phyloP scores from a whole-genome alignment of 2,888 invertebrate species.

The Amiota mariae region DNA sequence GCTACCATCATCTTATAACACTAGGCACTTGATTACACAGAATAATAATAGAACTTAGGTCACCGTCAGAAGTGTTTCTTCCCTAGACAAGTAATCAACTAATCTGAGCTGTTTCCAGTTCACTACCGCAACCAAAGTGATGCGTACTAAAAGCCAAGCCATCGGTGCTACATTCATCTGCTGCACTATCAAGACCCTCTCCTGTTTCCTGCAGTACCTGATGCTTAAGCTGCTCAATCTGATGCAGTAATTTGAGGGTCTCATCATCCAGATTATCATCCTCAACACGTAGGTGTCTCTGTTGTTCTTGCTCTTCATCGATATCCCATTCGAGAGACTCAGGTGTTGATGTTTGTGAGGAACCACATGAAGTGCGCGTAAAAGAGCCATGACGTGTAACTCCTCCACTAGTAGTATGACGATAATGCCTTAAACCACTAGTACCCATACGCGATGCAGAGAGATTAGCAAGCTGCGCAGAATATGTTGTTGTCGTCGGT shows the following conservation, averaged over 20 bases:
- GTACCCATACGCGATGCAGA: slow-evolving; percentile 38
- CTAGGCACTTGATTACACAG: slow-evolving; percentile 55
- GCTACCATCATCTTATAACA: slow-evolving; percentile 31
- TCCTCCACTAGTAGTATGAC: slow-evolving; percentile 40
- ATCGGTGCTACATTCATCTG: background rate
- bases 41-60: slow-evolving; percentile 22
- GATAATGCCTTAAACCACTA: slow-evolving; percentile 41
- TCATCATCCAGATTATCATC: slow-evolving; percentile 78
- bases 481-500: background rate
- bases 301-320: slow-evolving; percentile 73
- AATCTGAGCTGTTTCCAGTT: slow-evolving; percentile 47
- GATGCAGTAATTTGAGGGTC: slow-evolving; percentile 79
- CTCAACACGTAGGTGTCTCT: slow-evolving; percentile 70
- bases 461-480: background rate
- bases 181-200: slow-evolving; percentile 62
- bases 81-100: slow-evolving; percentile 48
- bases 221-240: slow-evolving; percentile 80
- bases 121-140: slow-evolving; percentile 34
- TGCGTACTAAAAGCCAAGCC: slow-evolving; percentile 1
- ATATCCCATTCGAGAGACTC: slow-evolving; percentile 83
- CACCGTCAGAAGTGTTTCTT: background rate
- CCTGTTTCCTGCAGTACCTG: slow-evolving; percentile 80
- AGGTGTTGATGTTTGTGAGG: slow-evolving; percentile 76
- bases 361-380: slow-evolving; percentile 73
- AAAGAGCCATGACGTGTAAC: slow-evolving; percentile 55